Evolutionary conservation across 2,888 invertebrate species (phyloP).

Genomic region (Candidula unifasciata): DNA sequence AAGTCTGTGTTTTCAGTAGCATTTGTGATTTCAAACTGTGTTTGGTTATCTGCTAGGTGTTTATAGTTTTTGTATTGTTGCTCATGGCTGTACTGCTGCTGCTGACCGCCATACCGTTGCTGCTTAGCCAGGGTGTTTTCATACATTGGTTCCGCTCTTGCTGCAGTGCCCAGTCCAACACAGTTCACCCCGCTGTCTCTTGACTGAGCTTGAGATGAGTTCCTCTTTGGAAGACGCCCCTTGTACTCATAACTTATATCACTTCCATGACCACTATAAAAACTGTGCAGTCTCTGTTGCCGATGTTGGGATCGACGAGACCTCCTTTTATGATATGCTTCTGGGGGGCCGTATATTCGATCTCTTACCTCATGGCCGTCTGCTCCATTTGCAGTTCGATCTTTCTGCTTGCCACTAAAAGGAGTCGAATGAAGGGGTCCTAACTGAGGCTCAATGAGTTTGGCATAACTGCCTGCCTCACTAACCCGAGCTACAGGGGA

Average conservation of each 20-base stretch:
- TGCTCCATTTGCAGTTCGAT: slow-evolving; percentile 38
- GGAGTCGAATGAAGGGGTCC: slow-evolving; percentile 55
- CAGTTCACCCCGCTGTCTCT: slow-evolving; percentile 76
- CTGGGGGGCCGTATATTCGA: slow-evolving; percentile 47
- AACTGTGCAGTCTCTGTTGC: slow-evolving; percentile 57
- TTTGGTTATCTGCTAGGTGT: neutral
- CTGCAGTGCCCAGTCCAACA: slow-evolving; percentile 61
- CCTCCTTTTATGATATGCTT: slow-evolving; percentile 39
- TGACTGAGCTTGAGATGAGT: slow-evolving; percentile 65
- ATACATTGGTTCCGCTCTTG: slow-evolving; percentile 22
- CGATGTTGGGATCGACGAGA: slow-evolving; percentile 53
- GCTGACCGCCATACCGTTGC: neutral
- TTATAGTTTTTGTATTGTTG: no score
- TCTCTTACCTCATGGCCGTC: slow-evolving; percentile 48
- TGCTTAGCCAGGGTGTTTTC: slow-evolving; percentile 41
- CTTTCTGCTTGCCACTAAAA: slow-evolving; percentile 5
- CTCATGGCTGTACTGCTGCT: neutral
- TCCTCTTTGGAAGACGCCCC: slow-evolving; percentile 70
- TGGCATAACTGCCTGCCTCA: slow-evolving; percentile 47
- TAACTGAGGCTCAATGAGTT: slow-evolving; percentile 31
- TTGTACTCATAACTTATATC: slow-evolving; percentile 72
- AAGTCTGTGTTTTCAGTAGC: neutral
- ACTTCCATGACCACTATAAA: slow-evolving; percentile 54
- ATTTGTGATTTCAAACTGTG: slow-evolving; percentile 40
- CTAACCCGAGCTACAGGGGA: slow-evolving; percentile 41